Percentiles rank a stretch among this genome's conserved stretches.
These are phyloP conservation scores for Lutjanus campechanus DNA, from an alignment of 2,797 vertebrate genomes.

Conservation along the genomic window DNA sequence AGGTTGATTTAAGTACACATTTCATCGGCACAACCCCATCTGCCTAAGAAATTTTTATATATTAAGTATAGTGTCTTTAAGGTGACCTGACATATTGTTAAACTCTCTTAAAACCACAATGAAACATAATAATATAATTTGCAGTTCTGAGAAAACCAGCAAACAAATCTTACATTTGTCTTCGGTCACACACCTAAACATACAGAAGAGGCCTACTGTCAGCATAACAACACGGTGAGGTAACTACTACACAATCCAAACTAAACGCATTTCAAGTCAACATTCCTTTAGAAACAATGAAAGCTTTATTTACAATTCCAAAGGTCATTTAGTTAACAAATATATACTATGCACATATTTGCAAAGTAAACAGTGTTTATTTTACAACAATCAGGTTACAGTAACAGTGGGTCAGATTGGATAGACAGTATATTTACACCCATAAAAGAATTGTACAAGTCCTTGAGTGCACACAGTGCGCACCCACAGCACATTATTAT, in stretches of 20 bases:
- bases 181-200: slow-evolving; percentile 10
- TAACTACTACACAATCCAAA: not conserved
- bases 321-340: slow-evolving; percentile 95
- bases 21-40: not conserved
- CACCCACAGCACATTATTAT: slow-evolving; percentile 81
- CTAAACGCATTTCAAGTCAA: slow-evolving; percentile 3
- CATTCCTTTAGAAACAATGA: slow-evolving; percentile 87
- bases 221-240: not conserved
- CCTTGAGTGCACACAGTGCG: slow-evolving; percentile 73
- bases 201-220: not conserved
- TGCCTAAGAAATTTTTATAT: not conserved
- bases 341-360: slow-evolving; percentile 90
- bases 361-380: slow-evolving; percentile 89
- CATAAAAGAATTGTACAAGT: slow-evolving; percentile 80
- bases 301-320: slow-evolving; percentile 98
- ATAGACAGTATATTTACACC: slow-evolving; percentile 82
- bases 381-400: slow-evolving; percentile 89
- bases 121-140: not conserved
- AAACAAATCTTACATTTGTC: slow-evolving; percentile 13
- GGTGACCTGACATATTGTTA: not conserved
- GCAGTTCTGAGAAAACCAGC: not conserved
- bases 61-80: not conserved
- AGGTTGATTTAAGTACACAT: not conserved
- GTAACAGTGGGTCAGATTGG: slow-evolving; percentile 66
- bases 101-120: not conserved